phyloP scores from a whole-genome alignment of 2,888 invertebrate species.

The Elegia similella region DNA sequence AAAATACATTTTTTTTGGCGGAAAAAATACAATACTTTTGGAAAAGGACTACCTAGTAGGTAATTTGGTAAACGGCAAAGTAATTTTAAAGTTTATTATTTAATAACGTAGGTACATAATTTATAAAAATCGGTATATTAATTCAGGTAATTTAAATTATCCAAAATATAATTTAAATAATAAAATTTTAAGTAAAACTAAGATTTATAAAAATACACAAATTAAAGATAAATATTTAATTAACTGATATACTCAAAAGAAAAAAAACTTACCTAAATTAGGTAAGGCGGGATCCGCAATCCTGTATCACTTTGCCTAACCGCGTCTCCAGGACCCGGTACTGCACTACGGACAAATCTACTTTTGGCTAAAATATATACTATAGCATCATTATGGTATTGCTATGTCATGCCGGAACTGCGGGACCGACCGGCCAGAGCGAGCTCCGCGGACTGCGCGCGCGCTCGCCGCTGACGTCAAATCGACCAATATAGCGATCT shows the following conservation, averaged over 20 bases:
- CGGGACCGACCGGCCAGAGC: constrained; percentile 62
- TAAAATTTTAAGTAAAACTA: too few species aligned
- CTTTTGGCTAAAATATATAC: constrained; percentile 32
- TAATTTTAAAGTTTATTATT: too few species aligned
- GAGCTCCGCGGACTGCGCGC: constrained; percentile 67
- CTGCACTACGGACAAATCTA: constrained; percentile 37
- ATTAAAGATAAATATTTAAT: neutral
- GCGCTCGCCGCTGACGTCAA: constrained; percentile 60
- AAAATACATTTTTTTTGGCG: too few species aligned
- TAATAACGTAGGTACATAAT: too few species aligned
- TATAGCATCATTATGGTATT: constrained; percentile 43
- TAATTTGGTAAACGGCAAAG: too few species aligned
- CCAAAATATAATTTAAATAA: too few species aligned
- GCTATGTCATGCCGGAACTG: constrained; percentile 28
- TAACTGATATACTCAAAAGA: constrained; percentile 18
- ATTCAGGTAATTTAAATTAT: too few species aligned
- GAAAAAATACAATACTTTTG: too few species aligned
- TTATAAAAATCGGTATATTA: too few species aligned
- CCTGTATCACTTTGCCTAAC: constrained; percentile 49
- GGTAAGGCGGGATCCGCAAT: constrained; percentile 36
- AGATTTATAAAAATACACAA: neutral
- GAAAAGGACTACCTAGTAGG: too few species aligned
- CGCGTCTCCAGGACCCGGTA: constrained; percentile 30
- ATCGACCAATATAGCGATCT: constrained; percentile 64
- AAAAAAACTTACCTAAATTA: constrained; percentile 45